Conservation (phyloP, 2,888 invertebrate species). For the Parasteatoda lunata region DNA sequence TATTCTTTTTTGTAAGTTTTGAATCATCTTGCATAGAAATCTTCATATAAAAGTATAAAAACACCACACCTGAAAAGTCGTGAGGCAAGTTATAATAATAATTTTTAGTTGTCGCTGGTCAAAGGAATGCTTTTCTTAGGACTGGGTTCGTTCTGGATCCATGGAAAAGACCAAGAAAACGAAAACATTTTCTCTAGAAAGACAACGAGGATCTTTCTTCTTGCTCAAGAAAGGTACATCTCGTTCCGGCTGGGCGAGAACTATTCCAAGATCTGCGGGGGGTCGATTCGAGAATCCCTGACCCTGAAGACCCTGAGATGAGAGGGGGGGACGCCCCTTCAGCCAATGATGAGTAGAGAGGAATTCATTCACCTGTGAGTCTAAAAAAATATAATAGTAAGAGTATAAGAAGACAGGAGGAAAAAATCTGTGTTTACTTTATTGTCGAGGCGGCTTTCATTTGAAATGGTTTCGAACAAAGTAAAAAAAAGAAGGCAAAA, state of each 20-base stretch:
- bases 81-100: background rate
- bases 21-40: background rate
- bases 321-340: constrained; percentile 9
- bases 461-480: background rate
- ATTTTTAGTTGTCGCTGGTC: background rate
- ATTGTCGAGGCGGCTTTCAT: constrained; percentile 17
- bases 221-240: constrained; percentile 31
- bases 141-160: background rate
- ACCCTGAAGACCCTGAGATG: constrained; percentile 8
- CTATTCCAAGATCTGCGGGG: constrained; percentile 58
- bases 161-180: background rate
- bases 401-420: constrained; percentile 3
- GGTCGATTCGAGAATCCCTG: constrained; percentile 12
- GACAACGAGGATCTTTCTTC: constrained; percentile 7
- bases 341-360: constrained; percentile 29
- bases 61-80: background rate
- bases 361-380: constrained; percentile 16
- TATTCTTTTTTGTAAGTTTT: background rate
- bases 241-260: constrained; percentile 45
- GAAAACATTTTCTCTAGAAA: constrained; percentile 1
- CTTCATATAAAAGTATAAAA: background rate
- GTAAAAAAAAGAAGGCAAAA: background rate
- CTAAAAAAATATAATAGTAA: background rate
- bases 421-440: constrained; percentile 45
- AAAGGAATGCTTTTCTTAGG: background rate